Conservation (phyloP, 1,140 invertebrate genomes). For the Bombus impatiens region DNA sequence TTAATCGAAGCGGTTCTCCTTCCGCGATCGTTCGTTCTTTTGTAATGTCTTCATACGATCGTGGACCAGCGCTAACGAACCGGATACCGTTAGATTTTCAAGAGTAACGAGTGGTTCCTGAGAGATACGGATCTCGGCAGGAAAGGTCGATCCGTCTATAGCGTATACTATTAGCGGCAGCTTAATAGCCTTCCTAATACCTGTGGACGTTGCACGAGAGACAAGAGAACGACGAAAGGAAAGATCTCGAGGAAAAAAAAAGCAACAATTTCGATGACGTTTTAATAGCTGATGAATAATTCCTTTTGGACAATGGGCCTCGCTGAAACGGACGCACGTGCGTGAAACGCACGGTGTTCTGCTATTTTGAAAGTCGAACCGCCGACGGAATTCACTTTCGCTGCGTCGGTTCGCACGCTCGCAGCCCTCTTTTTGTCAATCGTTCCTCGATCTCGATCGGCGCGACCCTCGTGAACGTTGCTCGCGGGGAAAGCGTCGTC, state of each 20-base stretch:
- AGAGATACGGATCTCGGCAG: slow-evolving; percentile 37
- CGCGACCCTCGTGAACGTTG: no score
- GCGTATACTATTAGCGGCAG: slow-evolving; percentile 48
- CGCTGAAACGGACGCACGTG: slow-evolving; percentile 6
- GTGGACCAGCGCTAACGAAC: slow-evolving; percentile 48
- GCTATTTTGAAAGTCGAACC: slow-evolving; percentile 65
- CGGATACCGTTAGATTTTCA: slow-evolving; percentile 62
- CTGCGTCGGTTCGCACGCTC: slow-evolving; percentile 66
- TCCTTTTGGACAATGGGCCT: slow-evolving; percentile 45
- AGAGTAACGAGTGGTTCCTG: slow-evolving; percentile 45
- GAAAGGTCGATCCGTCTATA: no score
- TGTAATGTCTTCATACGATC: slow-evolving; percentile 29
- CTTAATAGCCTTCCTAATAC: slow-evolving; percentile 57
- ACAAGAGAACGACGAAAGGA: neutral
- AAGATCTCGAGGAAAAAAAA: neutral
- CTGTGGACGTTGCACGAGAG: neutral
- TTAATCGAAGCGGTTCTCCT: neutral
- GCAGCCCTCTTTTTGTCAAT: slow-evolving; percentile 68
- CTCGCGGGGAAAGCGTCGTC: neutral
- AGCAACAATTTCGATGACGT: neutral
- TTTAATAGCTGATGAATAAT: slow-evolving; percentile 18
- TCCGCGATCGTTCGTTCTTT: neutral
- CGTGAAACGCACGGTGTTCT: slow-evolving; percentile 34
- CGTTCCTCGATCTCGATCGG: slow-evolving; percentile 37
- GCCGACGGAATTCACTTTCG: slow-evolving; percentile 70